Base-by-base conservation (phyloP, 2,888 invertebrate genomes). In the Drosophila multiciliata region DNA sequence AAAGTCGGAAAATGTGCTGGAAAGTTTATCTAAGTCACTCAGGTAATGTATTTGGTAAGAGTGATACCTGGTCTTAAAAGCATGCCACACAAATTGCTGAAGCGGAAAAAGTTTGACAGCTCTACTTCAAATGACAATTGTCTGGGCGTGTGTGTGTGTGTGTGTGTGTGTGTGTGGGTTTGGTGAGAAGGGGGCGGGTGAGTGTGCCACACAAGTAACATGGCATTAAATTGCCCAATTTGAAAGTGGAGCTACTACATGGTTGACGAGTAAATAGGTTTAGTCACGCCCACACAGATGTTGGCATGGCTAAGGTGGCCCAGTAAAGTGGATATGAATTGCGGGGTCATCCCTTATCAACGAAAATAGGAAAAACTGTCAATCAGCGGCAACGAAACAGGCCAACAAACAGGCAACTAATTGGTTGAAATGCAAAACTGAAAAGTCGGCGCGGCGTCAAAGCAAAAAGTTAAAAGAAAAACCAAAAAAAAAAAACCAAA, bases 401-500 rank as follows among this genome's bases (percentile, higher is more conserved):
- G 73, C 77, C 77, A 82, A 73, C 79, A 89, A 89, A 87, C 85
- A 82, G 70, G 50, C 78, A 80, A 89, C 85, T 86, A 86, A 86
- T 86, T 86, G 85, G 85, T 86, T 80, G 74, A 89, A 87, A 87
- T 85, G 73, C 79, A 89, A 67, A 87, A 63, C 77, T 67, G 61
- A 78, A 65, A 66, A 75, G 53, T 58, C 60, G 65, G 62, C 50
- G 53, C 29, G 58, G n/a, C 42, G 63, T 35, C 62, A 66, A 45
- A 17, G 45, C 55, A 67, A 66, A 67, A 83, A 68, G 62, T 71
- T 60, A 33, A 74, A 70, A 65, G 71, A 70, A 76, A 78, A 83
- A 32, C 81, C 80, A 76, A 80, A 73, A 29, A 29, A 29, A 29
- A 70, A 75, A 78, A 83, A 32, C 77, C 80, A 73, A 80, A 73